phyloP scores from a whole-genome alignment of 2,888 invertebrate genomes.

The Opisthograptis luteolata region DNA sequence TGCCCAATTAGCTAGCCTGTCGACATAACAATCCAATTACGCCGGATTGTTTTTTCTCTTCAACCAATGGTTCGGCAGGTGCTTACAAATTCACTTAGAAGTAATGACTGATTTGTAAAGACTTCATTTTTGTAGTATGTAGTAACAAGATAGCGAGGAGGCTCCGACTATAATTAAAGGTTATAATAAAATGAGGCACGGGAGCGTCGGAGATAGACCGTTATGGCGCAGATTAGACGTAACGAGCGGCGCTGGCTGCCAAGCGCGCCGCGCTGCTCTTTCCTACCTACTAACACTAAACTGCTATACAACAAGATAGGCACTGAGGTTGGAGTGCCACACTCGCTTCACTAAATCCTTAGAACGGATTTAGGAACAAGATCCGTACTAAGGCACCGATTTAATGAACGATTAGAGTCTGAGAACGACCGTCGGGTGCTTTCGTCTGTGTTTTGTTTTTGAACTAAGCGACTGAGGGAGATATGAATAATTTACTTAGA shows the following conservation, averaged over 20 bases:
- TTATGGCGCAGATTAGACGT: conserved; percentile 11
- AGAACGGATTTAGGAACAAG: too few species aligned
- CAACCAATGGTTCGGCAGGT: conserved; percentile 14
- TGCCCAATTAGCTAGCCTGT: conserved; percentile 6
- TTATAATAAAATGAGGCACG: not conserved
- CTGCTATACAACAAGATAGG: too few species aligned
- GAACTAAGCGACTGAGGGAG: too few species aligned
- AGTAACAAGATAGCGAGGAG: not conserved
- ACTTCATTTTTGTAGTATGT: too few species aligned
- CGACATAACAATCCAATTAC: conserved; percentile 17
- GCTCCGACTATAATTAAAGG: not conserved
- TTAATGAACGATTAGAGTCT: too few species aligned
- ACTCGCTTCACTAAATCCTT: too few species aligned
- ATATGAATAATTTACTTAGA: too few species aligned
- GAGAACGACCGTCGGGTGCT: too few species aligned
- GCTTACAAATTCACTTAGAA: not conserved
- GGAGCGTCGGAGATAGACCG: not conserved
- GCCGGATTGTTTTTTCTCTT: conserved; percentile 18
- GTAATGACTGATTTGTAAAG: not conserved
- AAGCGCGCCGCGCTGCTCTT: not conserved
- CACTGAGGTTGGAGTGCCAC: too few species aligned
- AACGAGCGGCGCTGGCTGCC: conserved; percentile 5
- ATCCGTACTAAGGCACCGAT: too few species aligned
- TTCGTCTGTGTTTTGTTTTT: too few species aligned
- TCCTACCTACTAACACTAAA: too few species aligned